Evolutionary conservation across 2,113 vertebrate genomes (phyloP).

Genomic region (Elephas maximus): DNA sequence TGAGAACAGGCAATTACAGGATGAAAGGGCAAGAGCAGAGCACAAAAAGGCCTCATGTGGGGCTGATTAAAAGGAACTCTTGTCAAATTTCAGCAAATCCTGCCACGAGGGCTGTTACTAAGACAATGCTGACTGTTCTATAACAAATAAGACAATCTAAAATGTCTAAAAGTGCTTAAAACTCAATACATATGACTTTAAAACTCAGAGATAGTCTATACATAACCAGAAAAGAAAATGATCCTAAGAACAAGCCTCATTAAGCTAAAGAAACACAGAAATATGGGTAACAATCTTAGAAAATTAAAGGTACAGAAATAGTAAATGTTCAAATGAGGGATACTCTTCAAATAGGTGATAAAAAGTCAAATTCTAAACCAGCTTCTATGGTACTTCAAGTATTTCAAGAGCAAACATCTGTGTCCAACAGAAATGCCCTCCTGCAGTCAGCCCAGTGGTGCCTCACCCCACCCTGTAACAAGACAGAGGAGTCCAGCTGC

Average conservation of each 20-base stretch:
- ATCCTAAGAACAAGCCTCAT: not conserved
- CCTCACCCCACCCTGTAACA: accelerated
- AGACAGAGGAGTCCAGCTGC: not conserved
- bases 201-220: not conserved
- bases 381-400: not conserved
- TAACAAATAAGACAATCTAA: not conserved
- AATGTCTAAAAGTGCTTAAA: not conserved
- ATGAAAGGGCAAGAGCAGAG: not conserved
- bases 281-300: not conserved
- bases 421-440: not conserved
- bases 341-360: not conserved
- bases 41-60: not conserved
- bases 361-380: constrained; percentile 12
- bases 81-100: not conserved
- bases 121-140: not conserved
- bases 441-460: not conserved
- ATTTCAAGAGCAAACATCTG: not conserved
- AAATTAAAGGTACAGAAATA: not conserved
- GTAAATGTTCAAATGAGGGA: not conserved
- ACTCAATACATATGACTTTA: not conserved
- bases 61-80: not conserved
- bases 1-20: not conserved
- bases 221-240: not conserved
- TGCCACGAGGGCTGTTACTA: not conserved
- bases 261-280: not conserved